phyloP scores from a whole-genome alignment of 2,797 vertebrate genomes.

The Paramormyrops hopkinsi region DNA sequence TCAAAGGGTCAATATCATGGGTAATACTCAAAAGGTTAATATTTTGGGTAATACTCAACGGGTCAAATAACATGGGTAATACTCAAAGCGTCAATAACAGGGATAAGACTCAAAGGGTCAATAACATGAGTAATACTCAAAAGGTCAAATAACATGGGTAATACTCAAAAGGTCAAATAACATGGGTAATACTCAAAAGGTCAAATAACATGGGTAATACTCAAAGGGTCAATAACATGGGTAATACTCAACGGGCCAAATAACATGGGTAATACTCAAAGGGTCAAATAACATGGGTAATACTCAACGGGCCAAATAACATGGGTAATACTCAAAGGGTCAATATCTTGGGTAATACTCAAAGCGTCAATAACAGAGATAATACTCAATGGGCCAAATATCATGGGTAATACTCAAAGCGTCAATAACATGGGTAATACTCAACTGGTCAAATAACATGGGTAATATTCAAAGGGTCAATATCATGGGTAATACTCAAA shows the following conservation, averaged over 20 bases:
- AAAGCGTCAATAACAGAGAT: no score
- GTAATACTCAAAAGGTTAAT: neutral
- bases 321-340: neutral
- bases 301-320: neutral
- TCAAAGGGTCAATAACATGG: neutral
- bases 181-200: no score
- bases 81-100: no score
- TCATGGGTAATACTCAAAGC: neutral
- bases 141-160: no score
- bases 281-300: neutral
- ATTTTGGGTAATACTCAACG: no score
- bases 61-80: no score
- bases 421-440: no score
- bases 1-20: neutral
- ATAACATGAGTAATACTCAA: neutral
- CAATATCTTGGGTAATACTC: neutral
- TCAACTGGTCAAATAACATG: neutral
- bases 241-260: neutral
- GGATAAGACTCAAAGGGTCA: no score
- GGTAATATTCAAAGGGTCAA: neutral
- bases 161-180: no score
- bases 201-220: neutral
- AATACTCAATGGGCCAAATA: neutral
- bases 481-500: neutral
- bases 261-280: neutral